Evolutionary conservation across 2,113 vertebrate genomes (phyloP), one percentile per base, ranked within the genome.

Genomic region (Collichthys lucidus): DNA sequence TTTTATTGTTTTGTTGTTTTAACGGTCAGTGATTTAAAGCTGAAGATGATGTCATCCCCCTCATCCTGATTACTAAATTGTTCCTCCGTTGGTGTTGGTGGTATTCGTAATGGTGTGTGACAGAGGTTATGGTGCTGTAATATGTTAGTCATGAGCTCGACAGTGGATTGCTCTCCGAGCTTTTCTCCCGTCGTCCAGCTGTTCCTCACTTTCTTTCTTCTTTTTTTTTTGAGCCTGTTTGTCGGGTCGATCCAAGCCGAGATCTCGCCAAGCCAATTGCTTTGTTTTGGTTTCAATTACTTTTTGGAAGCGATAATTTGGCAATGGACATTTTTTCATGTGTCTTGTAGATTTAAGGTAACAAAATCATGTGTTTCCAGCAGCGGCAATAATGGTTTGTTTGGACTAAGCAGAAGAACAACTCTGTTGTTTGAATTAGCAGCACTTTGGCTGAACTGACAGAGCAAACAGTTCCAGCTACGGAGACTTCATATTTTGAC

Each of bases 181-280:
- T 20, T 56, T 92, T 88, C 90, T 86, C 49, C 92, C 96, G 96
- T 92, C 88, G 89, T 86, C 49, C 92, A 96, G 96, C 96, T 96
- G 92, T 95, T 91, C 86, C 95, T 96, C 31, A 8, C 4, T 81
- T 60, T 64, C 57, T 70, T 79, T 70, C 56, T 50, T 60, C 47
- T 50, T 60, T 63, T 74, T 60, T 86, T 77, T 60, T 86, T 75
- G 75, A 89, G 76, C 65, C 72, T 47, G 76, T 83, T 69, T 74
- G 66, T 67, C 68, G 74, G 61, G 70, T 29, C 49, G 84, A 80
- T 83, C 74, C 42, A 40, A 35, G 52, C 73, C 49, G 4, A 74
- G 82, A 80, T 84, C 65, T 50, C 66, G 74, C 69, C 57, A 46
- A 19, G 60, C 4, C 4, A 64, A 26, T 52, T 24, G 71, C 83